Conservation (phyloP, 2,797 vertebrate genomes). For the Channa striata region DNA sequence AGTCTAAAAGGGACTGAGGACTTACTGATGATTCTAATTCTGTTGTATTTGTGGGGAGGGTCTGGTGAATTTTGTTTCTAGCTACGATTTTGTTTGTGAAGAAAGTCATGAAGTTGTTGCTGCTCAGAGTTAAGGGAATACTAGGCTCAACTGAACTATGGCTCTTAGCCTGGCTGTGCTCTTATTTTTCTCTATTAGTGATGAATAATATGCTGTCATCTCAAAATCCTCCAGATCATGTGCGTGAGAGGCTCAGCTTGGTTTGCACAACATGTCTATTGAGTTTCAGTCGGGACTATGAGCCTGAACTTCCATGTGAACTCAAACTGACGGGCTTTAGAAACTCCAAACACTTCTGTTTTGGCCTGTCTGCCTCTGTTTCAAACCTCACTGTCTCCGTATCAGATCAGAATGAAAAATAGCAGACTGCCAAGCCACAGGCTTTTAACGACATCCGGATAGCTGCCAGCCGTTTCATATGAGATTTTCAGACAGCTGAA, state of each 20-base stretch:
- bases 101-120: too few species aligned
- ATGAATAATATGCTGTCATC: too few species aligned
- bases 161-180: too few species aligned
- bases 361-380: slow-evolving; percentile 25
- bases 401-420: slow-evolving; percentile 43
- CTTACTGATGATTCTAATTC: too few species aligned
- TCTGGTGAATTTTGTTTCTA: too few species aligned
- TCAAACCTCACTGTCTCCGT: slow-evolving; percentile 21
- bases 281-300: neutral
- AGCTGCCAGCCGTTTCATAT: slow-evolving; percentile 50
- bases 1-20: too few species aligned
- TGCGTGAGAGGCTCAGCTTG: neutral
- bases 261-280: neutral
- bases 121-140: too few species aligned
- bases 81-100: too few species aligned
- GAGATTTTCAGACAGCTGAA: slow-evolving; percentile 47
- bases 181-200: too few species aligned
- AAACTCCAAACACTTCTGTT: slow-evolving; percentile 15
- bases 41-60: too few species aligned
- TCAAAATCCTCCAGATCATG: neutral
- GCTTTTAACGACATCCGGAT: slow-evolving; percentile 50
- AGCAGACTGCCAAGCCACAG: slow-evolving; percentile 33
- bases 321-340: slow-evolving; percentile 24
- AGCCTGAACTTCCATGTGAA: slow-evolving; percentile 33
- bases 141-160: too few species aligned